Conservation (phyloP, 2,888 invertebrate genomes). For the Rhodophaea formosa region DNA sequence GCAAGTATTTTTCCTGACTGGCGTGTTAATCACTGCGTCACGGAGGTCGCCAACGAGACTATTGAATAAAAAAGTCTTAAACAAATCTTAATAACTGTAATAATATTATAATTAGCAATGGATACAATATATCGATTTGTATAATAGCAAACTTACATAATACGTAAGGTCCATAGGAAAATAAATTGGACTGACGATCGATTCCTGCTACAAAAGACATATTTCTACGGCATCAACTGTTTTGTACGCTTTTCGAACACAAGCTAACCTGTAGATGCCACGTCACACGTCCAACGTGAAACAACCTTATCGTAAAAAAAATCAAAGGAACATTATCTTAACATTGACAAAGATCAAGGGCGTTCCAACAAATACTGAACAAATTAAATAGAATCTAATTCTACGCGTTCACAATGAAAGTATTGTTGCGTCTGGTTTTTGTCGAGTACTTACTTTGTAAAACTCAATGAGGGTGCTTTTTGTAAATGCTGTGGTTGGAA, state of each 20-base stretch:
- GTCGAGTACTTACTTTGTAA: constrained; percentile 2
- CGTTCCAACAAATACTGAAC: constrained; percentile 6
- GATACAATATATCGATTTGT: no score
- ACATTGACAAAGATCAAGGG: constrained; percentile 9
- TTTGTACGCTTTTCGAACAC: background rate
- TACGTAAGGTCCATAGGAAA: no score
- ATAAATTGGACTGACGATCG: no score
- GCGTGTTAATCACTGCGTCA: no score
- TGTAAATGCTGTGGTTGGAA: background rate
- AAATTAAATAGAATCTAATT: constrained; percentile 5
- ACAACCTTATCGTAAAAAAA: background rate
- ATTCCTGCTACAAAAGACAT: no score
- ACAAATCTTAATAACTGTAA: no score
- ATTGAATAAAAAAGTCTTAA: no score
- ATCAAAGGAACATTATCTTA: background rate
- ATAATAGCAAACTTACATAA: no score
- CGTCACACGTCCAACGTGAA: background rate
- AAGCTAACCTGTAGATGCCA: background rate
- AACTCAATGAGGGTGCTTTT: constrained; percentile 11
- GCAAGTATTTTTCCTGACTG: no score
- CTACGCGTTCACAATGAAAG: constrained; percentile 5
- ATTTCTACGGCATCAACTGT: no score
- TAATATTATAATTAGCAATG: no score
- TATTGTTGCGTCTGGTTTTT: constrained; percentile 10
- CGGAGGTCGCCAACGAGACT: no score